Percentiles rank a stretch among this genome's conserved stretches.
phyloP scores from a whole-genome alignment of 2,797 vertebrate species.

The Halcyon leucocephala region DNA sequence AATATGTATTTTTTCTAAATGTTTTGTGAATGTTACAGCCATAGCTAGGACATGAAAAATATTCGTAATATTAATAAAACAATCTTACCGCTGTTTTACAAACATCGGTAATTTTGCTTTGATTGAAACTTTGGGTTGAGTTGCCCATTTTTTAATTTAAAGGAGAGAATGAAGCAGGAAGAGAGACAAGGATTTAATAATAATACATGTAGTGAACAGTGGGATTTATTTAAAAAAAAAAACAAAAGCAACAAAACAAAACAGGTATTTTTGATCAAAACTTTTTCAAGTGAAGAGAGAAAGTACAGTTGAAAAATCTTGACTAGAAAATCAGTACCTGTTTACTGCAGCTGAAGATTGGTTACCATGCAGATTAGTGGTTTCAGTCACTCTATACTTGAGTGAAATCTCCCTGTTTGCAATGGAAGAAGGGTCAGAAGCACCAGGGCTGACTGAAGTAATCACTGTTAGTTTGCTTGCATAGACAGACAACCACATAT shows the following conservation, averaged over 20 bases:
- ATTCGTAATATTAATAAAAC: not conserved
- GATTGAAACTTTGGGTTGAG: not conserved
- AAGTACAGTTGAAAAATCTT: not conserved
- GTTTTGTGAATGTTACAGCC: not conserved
- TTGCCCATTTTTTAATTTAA: not conserved
- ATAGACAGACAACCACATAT: not conserved
- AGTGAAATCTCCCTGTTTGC: not conserved
- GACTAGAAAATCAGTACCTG: not conserved
- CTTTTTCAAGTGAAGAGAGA: not conserved
- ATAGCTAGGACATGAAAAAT: not conserved
- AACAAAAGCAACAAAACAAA: not conserved
- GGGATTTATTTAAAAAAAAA: not conserved
- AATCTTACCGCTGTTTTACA: not conserved
- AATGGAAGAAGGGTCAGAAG: not conserved
- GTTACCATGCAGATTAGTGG: not conserved
- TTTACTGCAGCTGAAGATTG: not conserved
- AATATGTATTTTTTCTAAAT: not conserved
- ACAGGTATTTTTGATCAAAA: not conserved
- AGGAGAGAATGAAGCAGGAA: not conserved
- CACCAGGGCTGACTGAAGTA: not conserved
- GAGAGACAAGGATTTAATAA: not conserved
- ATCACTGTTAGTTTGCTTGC: rapidly evolving
- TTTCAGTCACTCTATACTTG: not conserved
- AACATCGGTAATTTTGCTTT: not conserved
- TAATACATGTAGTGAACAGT: not conserved